Conservation (phyloP, 2,797 vertebrate genomes). For the Ctenosaura bakeri region DNA sequence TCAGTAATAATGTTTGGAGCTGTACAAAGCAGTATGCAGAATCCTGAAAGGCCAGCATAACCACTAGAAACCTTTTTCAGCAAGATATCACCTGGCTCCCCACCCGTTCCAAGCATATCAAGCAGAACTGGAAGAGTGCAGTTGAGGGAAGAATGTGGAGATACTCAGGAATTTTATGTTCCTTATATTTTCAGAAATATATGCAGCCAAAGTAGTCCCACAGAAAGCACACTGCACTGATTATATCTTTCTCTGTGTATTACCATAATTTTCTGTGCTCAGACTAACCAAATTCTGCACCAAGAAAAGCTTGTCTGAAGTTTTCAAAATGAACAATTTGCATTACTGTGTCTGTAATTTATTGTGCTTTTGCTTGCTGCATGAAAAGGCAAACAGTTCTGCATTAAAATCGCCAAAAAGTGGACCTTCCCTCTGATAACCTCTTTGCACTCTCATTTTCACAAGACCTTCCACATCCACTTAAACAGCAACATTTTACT, state of each 20-base stretch:
- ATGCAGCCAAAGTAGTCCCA: not conserved
- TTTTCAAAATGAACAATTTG: too few relatives aligned
- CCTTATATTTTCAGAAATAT: not conserved
- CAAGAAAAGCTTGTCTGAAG: not conserved
- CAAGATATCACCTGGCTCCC: not conserved
- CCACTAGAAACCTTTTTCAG: not conserved
- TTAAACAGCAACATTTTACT: not conserved
- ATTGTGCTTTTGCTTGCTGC: not conserved
- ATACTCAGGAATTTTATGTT: not conserved
- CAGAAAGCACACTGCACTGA: not conserved
- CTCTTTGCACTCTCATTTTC: not conserved
- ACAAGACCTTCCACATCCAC: not conserved
- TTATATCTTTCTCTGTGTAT: not conserved
- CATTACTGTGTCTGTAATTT: not conserved
- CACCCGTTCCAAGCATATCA: not conserved
- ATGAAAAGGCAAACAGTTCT: not conserved
- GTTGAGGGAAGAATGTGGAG: not conserved
- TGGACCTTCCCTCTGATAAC: not conserved
- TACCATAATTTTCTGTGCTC: too few relatives aligned
- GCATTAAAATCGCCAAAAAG: not conserved
- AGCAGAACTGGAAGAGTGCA: not conserved
- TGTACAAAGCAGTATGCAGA: not conserved
- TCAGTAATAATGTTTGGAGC: too few relatives aligned
- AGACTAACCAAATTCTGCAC: not conserved
- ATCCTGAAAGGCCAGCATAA: not conserved